Evolutionary conservation across 2,113 vertebrate species (phyloP).

Genomic region (Eolophus roseicapilla): DNA sequence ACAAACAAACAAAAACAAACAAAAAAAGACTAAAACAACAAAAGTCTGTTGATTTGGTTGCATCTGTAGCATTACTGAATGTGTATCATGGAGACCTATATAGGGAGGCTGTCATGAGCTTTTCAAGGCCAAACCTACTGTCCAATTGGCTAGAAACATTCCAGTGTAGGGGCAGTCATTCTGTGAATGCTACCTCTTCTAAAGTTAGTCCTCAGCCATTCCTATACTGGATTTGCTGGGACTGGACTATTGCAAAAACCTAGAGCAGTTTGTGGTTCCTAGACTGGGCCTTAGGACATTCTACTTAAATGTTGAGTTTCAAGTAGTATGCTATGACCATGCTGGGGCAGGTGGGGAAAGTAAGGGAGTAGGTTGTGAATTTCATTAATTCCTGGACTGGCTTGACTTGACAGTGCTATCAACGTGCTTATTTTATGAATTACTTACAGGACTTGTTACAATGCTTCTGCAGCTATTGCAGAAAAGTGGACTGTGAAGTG

Average conservation of each 20-base stretch:
- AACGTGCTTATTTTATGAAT: background rate
- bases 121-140: background rate
- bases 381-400: background rate
- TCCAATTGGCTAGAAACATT: background rate
- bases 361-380: background rate
- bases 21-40: background rate
- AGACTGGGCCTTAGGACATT: background rate
- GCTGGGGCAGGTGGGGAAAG: background rate
- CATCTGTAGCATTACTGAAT: background rate
- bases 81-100: background rate
- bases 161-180: background rate
- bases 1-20: background rate
- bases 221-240: background rate
- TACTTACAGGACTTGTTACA: background rate
- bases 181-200: background rate
- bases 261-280: background rate
- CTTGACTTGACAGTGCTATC: background rate
- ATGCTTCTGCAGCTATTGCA: background rate
- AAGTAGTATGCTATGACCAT: background rate
- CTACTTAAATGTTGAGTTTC: background rate
- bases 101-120: background rate
- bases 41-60: background rate
- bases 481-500: background rate
- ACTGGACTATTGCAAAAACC: background rate
- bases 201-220: background rate